These are phyloP conservation scores for Plebejus melissa DNA, from an alignment of 2,888 invertebrate species.

Conservation along the genomic window DNA sequence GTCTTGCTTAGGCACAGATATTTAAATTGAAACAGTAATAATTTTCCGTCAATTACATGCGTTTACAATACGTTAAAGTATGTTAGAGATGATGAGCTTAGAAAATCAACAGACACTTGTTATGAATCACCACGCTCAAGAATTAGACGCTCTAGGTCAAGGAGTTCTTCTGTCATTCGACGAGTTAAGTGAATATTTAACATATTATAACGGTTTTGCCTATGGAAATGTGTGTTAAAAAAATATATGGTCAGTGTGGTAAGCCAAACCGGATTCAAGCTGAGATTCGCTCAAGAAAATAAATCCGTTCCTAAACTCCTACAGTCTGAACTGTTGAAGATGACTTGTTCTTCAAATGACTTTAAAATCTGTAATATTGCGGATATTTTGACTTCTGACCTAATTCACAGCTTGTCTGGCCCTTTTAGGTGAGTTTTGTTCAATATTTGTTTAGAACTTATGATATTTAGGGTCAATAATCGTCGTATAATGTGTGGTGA, in stretches of 20 bases:
- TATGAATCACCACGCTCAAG: neutral
- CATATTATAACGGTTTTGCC: neutral
- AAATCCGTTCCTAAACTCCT: neutral
- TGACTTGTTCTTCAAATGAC: neutral
- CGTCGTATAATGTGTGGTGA: conserved; percentile 41
- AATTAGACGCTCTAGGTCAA: conserved; percentile 14
- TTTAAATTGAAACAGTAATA: too few relatives aligned
- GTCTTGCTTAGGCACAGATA: too few relatives aligned
- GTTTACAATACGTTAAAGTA: neutral
- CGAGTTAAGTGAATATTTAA: neutral
- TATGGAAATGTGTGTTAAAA: neutral
- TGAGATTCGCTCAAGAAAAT: neutral
- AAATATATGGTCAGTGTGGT: neutral
- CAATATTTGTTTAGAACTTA: conserved; percentile 24
- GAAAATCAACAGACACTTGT: neutral
- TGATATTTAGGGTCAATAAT: conserved; percentile 40
- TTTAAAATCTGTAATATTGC: neutral
- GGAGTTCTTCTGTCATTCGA: conserved; percentile 11
- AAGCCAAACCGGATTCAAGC: neutral
- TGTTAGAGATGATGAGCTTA: neutral
- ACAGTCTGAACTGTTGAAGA: neutral
- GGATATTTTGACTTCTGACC: neutral
- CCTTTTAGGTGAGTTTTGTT: neutral
- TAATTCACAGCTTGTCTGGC: neutral
- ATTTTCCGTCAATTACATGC: neutral